Evolutionary conservation across 2,888 invertebrate species (phyloP), one percentile per base, ranked within the genome.

Genomic region (Eurytoma californica): DNA sequence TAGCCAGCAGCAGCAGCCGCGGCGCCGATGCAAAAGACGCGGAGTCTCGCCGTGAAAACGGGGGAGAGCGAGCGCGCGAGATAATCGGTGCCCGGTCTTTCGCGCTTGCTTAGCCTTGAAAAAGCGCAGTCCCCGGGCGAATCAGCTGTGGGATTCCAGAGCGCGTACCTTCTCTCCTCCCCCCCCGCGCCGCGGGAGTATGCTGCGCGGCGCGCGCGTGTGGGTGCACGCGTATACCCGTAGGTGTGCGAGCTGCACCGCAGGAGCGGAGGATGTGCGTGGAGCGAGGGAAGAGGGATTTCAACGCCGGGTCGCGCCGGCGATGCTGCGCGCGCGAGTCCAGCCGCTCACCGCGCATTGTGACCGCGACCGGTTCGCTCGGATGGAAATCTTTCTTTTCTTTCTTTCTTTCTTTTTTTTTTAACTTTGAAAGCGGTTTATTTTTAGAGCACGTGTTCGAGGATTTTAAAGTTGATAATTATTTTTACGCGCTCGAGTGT

Each of bases 301-400:
- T 85, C 82, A 83, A 85, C 81, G 85, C 85, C 81, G 39, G 83
- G 82, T 81, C 83, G 83, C 81, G 81, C 82, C 82, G 76, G 69
- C 49, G 49, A 49, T 49, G 49, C 49, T 49, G 49, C 49, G 53
- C 30, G 30, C 39, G 39, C 39, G 39, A 39, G 39, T 39, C 39
- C 39, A 39, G 39, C 39, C 39, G 39, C 39, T 39, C 39, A 39
- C 39, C 5, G 39, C 39, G 39, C 39, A 39, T 39, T 39, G 39
- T 39, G 39, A 39, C 39, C 39, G 39, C 39, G 39, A 39, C 39
- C 39, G 39, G 39, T 39, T 39, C 39, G 39, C 39, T 39, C 39
- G 39, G 39, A 39, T 39, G 5, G 5, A 39, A 4, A 39, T 39
- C 7, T 39, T 39, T 39, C 7, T 39, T 24, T 24, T 24, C 24